phyloP scores from a whole-genome alignment of 2,113 vertebrate species.

The Morone chrysops region DNA sequence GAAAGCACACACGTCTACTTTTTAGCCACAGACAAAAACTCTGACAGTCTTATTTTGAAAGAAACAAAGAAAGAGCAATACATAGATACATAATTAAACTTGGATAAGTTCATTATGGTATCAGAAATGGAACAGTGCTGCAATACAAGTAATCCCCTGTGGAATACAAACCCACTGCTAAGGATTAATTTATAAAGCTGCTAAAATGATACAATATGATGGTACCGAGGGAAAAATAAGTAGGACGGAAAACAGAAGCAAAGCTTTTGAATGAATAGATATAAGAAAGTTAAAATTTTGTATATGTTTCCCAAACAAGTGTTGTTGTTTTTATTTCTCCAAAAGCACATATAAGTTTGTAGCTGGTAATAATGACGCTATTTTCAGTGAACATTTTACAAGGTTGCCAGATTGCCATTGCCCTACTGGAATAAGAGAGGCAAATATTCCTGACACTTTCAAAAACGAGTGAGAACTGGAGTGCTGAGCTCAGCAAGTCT shows the following conservation, averaged over 20 bases:
- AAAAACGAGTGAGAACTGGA: constrained; percentile 63
- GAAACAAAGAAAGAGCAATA: constrained; percentile 32
- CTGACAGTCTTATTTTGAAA: neutral
- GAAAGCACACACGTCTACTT: constrained; percentile 21
- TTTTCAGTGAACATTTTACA: constrained; percentile 67
- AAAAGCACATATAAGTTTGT: constrained; percentile 47
- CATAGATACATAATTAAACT: constrained; percentile 59
- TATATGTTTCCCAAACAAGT: constrained; percentile 22
- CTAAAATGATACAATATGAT: constrained; percentile 70
- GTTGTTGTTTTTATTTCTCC: neutral
- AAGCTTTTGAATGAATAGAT: constrained; percentile 6
- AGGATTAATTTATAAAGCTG: constrained; percentile 75
- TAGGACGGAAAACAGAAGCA: constrained; percentile 56
- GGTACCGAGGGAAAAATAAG: constrained; percentile 26
- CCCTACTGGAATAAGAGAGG: constrained; percentile 58
- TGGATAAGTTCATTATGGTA: constrained; percentile 43
- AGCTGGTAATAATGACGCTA: constrained; percentile 37
- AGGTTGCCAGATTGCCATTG: constrained; percentile 65
- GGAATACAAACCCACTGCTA: constrained; percentile 63
- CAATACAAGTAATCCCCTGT: constrained; percentile 53
- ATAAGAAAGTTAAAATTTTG: constrained; percentile 47
- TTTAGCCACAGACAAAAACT: constrained; percentile 18
- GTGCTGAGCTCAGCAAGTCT: constrained; percentile 73
- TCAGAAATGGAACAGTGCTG: constrained; percentile 66
- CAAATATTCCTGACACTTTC: constrained; percentile 74